These are phyloP conservation scores for Branchipolynoe longqiensis DNA, from an alignment of 2,888 invertebrate species.

Conservation along the genomic window DNA sequence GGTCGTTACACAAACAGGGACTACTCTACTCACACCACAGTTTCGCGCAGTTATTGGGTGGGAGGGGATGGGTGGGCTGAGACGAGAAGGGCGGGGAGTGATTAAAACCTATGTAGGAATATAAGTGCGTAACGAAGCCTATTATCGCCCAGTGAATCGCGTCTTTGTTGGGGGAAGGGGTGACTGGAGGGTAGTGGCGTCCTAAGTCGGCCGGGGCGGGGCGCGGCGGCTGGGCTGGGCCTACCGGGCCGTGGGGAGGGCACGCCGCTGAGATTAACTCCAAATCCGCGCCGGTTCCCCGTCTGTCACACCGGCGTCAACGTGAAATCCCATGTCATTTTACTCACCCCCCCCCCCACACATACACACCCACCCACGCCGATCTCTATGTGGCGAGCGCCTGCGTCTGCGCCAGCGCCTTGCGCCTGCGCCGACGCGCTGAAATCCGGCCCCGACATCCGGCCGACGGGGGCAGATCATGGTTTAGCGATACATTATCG, in stretches of 20 bases:
- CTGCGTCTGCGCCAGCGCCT: not conserved
- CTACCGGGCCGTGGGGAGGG: not conserved
- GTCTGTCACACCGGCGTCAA: not conserved
- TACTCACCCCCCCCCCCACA: too few species aligned
- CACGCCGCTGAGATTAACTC: not conserved
- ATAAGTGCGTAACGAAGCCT: slow-evolving; percentile 34
- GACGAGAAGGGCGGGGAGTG: not conserved
- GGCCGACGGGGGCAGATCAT: not conserved
- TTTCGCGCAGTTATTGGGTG: too few species aligned
- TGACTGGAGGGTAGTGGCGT: not conserved
- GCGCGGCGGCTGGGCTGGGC: not conserved
- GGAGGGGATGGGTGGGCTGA: too few species aligned
- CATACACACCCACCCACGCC: too few species aligned
- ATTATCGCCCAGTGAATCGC: slow-evolving; percentile 1
- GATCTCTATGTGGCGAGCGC: not conserved
- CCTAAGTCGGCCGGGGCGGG: not conserved
- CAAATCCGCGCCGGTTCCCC: slow-evolving; percentile 3
- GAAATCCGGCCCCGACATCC: slow-evolving; percentile 3
- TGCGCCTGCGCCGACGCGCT: not conserved
- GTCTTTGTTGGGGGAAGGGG: not conserved
- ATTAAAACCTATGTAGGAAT: slow-evolving; percentile 40
- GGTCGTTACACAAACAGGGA: slow-evolving; percentile 39
- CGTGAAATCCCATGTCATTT: not conserved
- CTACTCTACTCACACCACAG: too few species aligned
- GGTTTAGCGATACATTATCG: slow-evolving; percentile 5